Base-by-base conservation (phyloP, 2,797 vertebrate species). In the Parotocinclus haroldoi region DNA sequence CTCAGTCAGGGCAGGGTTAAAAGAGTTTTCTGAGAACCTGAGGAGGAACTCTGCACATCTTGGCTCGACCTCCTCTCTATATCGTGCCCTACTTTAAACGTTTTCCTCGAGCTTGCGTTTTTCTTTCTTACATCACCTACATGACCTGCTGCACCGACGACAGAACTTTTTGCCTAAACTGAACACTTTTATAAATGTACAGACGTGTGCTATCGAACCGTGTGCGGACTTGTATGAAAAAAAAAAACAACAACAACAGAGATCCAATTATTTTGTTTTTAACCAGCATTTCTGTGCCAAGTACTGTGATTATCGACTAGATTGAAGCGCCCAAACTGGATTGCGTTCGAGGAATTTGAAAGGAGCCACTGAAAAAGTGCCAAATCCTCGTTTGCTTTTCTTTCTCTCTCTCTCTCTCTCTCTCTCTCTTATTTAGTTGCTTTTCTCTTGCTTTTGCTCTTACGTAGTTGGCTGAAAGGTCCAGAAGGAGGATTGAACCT, bases 281-380 rank as follows among this genome's bases (percentile, higher is more conserved):
- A 27, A 91, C 90, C 90, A 91, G 90, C 90, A 91, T 91, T 91
- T 87, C 89, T 89, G 89, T 90, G 90, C 90, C 90, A 91, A 91
- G 89, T 89, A 90, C 89, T 91, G 89, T 91, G 89, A 90, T 85
- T 82, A 88, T 82, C 84, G 86, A 88, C 86, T 75, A 14, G 81
- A 78, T 82, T 59, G 44, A 48, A 27, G 40, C 55, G 16, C 81
- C 82, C n/a, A 44, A 44, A 42, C 7, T 36, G 3, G 12, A 27
- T 27, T 27, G 5, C 5, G 27, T 27, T 27, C 27, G 27, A 10
- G 44, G 50, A 55, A 69, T 86, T 77, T 83, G 86, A 84, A 85
- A 27, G 27, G 88, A 85, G 86, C 48, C 84, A 85, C 84, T 83
- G 82, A 84, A 85, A 86, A 91, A 91, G 89, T 91, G 90, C 90